Evolutionary conservation across 2,888 invertebrate species (phyloP), one percentile per base, ranked within the genome.

Genomic region (Uropetala carovei): DNA sequence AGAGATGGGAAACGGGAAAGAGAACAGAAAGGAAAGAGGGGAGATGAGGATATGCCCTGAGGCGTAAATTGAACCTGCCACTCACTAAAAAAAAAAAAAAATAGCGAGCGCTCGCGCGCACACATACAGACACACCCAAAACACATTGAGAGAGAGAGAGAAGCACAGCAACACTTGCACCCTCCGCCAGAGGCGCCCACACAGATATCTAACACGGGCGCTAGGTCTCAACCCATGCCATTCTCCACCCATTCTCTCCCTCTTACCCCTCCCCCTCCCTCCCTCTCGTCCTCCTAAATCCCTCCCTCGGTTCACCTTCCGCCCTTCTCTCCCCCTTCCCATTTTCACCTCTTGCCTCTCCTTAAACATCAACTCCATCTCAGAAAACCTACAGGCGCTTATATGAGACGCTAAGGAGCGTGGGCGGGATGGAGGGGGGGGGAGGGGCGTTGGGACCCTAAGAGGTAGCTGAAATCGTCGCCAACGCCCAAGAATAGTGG

Each of bases 1-100:
- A 9, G 64, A 11, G 10, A 43, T 14, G 14, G n/a, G 18, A 89
- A 64, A n/a, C 43, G 43, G 16, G 3, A 18, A n/a, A 43, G 64
- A 64, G 5, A 30, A 16, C 43, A 56, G n/a, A 18, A 59, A 22
- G 10, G 13, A 18, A n/a, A 83, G 56, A 13, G 5, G 13, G 89
- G n/a, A 86, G 59, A 60, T 56, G 84, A 84, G 84, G 58, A 86
- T 86, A 30, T 60, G 86, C 56, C 89, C 64, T 64, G 64, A 89
- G 68, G 89, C 89, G 89, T 89, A 89, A 89, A 89, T 89, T 89
- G 89, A 89, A 89, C 89, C 89, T 89, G 89, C 64, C 89, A 89
- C 64, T 89, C 89, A 89, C 13, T 43, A 11, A 43, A 68, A 59
- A 30, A 64, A 89, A 89, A 60, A n/a, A n/a, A 83, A 64, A 89